Conservation (phyloP, 2,888 invertebrate species). For the Caenorhabditis imperialis region DNA sequence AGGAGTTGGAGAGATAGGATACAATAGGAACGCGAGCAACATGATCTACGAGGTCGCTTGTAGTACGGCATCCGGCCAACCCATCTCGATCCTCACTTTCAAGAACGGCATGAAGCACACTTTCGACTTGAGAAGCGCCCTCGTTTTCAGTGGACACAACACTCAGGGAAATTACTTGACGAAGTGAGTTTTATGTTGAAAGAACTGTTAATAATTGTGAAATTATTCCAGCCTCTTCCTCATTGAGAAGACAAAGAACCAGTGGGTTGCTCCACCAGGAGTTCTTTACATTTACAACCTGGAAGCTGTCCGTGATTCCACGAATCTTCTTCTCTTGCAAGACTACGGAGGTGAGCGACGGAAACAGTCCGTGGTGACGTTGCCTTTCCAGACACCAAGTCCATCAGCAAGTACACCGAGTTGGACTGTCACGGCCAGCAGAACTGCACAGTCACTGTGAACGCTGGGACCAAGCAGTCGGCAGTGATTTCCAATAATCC, state of each 20-base stretch:
- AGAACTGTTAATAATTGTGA: no score
- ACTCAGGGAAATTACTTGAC: slow-evolving; percentile 4
- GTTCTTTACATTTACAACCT: no score
- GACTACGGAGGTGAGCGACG: no score
- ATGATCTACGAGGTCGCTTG: slow-evolving; percentile 1
- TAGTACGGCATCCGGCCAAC: slow-evolving; percentile 2
- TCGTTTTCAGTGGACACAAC: slow-evolving; percentile 20
- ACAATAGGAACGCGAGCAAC: background rate
- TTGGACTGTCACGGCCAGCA: slow-evolving; percentile 3
- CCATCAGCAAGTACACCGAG: slow-evolving; percentile 16
- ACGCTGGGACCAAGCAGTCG: slow-evolving; percentile 3
- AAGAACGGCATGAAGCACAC: background rate
- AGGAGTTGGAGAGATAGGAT: background rate
- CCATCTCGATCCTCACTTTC: slow-evolving; percentile 10
- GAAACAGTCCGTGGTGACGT: no score
- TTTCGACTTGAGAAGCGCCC: slow-evolving; percentile 10
- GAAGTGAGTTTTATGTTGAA: slow-evolving; percentile 12
- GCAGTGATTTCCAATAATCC: no score
- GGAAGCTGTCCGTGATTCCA: no score
- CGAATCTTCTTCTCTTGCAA: no score
- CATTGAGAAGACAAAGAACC: no score
- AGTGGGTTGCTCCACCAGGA: no score
- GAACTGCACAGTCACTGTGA: slow-evolving; percentile 4
- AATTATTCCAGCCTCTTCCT: no score
- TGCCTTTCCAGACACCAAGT: slow-evolving; percentile 24